phyloP scores from a whole-genome alignment of 2,113 vertebrate species.

The Campylomormyrus numenius region DNA sequence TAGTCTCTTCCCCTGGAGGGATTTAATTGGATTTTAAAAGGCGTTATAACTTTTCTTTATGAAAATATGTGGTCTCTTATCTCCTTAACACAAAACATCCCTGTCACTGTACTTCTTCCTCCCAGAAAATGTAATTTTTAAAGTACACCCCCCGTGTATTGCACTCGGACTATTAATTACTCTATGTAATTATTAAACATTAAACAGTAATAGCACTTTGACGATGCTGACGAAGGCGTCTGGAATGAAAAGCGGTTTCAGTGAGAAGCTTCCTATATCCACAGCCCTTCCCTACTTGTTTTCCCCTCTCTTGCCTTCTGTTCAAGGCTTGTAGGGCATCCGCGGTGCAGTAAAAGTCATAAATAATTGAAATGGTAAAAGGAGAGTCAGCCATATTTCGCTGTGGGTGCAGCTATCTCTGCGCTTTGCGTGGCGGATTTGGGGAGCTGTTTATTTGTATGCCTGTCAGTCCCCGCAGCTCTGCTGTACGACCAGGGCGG shows the following conservation, averaged over 20 bases:
- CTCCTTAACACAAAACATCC: background rate
- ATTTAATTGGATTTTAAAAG: background rate
- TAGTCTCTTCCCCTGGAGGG: background rate
- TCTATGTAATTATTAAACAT: background rate
- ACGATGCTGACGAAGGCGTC: background rate
- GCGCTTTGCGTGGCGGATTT: background rate
- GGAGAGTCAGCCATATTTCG: slow-evolving; percentile 18
- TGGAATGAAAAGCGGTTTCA: slow-evolving; percentile 1
- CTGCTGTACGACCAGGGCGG: slow-evolving; percentile 2
- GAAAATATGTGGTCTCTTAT: background rate
- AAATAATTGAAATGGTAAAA: slow-evolving; percentile 20
- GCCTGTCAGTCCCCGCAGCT: background rate
- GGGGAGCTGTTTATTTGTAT: background rate
- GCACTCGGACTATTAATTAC: background rate
- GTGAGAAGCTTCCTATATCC: background rate
- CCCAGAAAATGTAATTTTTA: background rate
- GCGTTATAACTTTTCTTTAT: background rate
- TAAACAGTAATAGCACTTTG: background rate
- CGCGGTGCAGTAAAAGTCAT: background rate
- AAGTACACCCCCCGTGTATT: background rate
- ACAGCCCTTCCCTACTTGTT: background rate
- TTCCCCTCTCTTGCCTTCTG: background rate
- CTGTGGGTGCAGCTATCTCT: background rate
- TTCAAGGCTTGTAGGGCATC: slow-evolving; percentile 17
- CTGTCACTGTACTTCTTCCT: background rate